phyloP scores from a whole-genome alignment of 2,888 invertebrate genomes.

The Mantis religiosa region DNA sequence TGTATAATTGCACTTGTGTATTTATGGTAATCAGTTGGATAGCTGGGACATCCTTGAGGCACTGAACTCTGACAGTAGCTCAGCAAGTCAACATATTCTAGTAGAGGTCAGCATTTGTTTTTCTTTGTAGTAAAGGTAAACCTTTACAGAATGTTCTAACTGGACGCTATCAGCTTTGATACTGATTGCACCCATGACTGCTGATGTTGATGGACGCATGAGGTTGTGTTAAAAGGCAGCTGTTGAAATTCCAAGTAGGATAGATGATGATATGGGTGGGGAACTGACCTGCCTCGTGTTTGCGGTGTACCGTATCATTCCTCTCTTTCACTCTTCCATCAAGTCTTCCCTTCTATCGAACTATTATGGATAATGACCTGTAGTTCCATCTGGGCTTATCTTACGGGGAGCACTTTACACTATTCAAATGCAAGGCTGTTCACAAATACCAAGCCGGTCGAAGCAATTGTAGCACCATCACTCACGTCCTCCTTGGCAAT shows the following conservation, averaged over 20 bases:
- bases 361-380: not conserved
- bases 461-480: not conserved
- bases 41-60: too few species aligned
- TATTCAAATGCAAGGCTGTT: not conserved
- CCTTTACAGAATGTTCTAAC: too few species aligned
- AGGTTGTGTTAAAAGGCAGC: not conserved
- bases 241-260: not conserved
- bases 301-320: slow-evolving; percentile 2
- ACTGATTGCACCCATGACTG: too few species aligned
- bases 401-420: not conserved
- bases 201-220: too few species aligned
- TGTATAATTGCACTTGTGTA: too few species aligned
- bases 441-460: not conserved
- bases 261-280: not conserved
- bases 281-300: not conserved
- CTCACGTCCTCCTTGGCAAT: not conserved
- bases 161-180: too few species aligned
- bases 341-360: not conserved
- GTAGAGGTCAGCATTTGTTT: too few species aligned
- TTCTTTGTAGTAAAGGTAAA: too few species aligned
- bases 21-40: too few species aligned
- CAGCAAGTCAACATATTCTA: too few species aligned
- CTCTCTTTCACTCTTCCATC: not conserved
- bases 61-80: too few species aligned
- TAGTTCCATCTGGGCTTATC: not conserved